A percentile compares a stretch with the other conserved stretches of the same genome.
phyloP scores from a whole-genome alignment of 2,888 invertebrate species.

The Meliscaeva auricollis region DNA sequence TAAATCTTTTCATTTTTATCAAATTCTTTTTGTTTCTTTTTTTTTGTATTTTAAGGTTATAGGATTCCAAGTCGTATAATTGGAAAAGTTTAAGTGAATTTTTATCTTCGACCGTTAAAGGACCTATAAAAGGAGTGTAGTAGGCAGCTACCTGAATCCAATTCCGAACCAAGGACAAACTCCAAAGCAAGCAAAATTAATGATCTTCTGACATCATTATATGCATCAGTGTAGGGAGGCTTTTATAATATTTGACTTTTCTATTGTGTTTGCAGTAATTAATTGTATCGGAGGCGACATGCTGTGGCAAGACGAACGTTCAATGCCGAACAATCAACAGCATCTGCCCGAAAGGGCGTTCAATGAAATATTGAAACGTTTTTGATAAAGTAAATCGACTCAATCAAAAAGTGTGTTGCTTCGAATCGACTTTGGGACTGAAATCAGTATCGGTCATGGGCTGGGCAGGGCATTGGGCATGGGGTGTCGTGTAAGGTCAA shows the following conservation, averaged over 20 bases:
- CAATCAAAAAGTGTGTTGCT: conserved; percentile 62
- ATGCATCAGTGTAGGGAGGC: conserved; percentile 41
- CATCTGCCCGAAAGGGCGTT: conserved; percentile 49
- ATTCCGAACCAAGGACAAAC: background rate
- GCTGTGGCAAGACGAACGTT: conserved; percentile 10
- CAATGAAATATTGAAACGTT: conserved; percentile 68
- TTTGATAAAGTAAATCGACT: conserved; percentile 74
- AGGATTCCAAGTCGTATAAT: conserved; percentile 75
- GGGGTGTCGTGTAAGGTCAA: conserved; percentile 26
- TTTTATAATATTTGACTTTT: conserved; percentile 63
- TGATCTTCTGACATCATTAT: conserved; percentile 69
- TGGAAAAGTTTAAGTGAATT: conserved; percentile 77
- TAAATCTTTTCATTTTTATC: conserved; percentile 75
- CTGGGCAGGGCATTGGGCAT: background rate
- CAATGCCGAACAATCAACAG: conserved; percentile 10
- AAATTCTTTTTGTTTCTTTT: conserved; percentile 45
- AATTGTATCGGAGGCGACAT: conserved; percentile 59
- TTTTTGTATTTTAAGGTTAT: conserved; percentile 13
- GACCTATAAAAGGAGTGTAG: conserved; percentile 10
- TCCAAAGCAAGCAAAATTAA: conserved; percentile 53
- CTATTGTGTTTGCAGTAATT: conserved; percentile 71
- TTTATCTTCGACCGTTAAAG: conserved; percentile 66
- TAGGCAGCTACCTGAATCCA: conserved; percentile 36
- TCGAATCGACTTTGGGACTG: conserved; percentile 2
- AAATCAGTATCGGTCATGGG: background rate